Percentiles rank a stretch among this genome's conserved stretches.
phyloP scores from a whole-genome alignment of 2,113 vertebrate genomes.

The Piaya cayana region DNA sequence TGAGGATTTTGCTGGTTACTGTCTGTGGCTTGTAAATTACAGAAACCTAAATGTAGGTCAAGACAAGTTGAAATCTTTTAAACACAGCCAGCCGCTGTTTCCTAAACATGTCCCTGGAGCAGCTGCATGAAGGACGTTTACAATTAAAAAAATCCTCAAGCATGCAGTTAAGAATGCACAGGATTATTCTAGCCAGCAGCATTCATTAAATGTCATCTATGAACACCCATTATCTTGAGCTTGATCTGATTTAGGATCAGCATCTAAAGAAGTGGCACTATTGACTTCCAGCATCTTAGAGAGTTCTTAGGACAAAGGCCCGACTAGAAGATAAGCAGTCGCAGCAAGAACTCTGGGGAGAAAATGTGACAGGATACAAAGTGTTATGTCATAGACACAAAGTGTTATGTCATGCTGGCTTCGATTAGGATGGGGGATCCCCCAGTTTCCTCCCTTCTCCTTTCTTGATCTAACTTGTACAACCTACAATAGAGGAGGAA shows the following conservation, averaged over 20 bases:
- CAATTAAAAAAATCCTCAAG: constrained; percentile 9
- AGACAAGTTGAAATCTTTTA: constrained; percentile 43
- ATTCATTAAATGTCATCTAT: neutral
- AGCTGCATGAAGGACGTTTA: constrained; percentile 55
- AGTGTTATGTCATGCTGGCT: neutral
- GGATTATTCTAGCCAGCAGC: neutral
- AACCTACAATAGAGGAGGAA: neutral
- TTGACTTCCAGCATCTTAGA: neutral
- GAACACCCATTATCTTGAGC: neutral
- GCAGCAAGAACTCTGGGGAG: neutral
- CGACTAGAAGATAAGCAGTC: neutral
- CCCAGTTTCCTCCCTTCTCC: neutral
- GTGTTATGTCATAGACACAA: neutral
- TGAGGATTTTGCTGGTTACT: constrained; percentile 15
- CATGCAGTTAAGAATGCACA: neutral
- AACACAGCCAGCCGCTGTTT: constrained; percentile 21
- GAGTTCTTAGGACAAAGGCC: neutral
- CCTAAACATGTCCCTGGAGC: constrained; percentile 25
- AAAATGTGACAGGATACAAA: neutral
- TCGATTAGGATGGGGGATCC: neutral
- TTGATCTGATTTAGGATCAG: neutral
- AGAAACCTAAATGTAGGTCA: constrained; percentile 44
- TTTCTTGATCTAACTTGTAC: neutral
- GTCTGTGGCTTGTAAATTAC: neutral
- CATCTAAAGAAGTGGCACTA: neutral